Percentiles rank a stretch among this genome's conserved stretches.
These are phyloP conservation scores for Bombus ignitus DNA, from an alignment of 1,140 invertebrate species.

Conservation along the genomic window DNA sequence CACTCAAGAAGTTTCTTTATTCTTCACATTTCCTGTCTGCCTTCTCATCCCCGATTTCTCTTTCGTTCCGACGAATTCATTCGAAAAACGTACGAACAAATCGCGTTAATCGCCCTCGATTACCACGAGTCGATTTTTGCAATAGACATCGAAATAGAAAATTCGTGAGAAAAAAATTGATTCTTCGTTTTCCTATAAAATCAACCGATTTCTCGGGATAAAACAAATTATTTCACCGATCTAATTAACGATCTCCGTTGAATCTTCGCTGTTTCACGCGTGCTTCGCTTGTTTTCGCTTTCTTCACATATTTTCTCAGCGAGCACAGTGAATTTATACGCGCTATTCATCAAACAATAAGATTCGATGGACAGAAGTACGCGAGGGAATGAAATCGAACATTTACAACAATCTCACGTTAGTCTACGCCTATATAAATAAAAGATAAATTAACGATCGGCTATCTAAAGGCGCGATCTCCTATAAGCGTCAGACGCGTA, in stretches of 20 bases:
- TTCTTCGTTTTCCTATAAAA: background rate
- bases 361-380: background rate
- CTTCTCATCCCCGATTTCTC: background rate
- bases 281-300: too few relatives aligned
- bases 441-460: slow-evolving; percentile 51
- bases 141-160: background rate
- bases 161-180: background rate
- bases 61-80: background rate
- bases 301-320: background rate
- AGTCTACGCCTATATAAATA: slow-evolving; percentile 26
- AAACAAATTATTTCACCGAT: background rate
- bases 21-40: background rate
- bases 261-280: background rate
- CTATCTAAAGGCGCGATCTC: background rate
- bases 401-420: background rate
- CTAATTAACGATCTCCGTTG: background rate
- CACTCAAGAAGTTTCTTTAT: background rate
- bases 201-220: background rate
- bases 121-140: background rate
- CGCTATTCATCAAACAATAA: background rate
- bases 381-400: background rate
- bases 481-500: background rate
- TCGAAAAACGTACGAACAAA: background rate
- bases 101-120: too few relatives aligned
- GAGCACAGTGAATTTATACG: background rate